Base-by-base conservation (phyloP, 37 sponge, comb jelly and placozoan genomes). In the Cliona cf. orientalis region DNA sequence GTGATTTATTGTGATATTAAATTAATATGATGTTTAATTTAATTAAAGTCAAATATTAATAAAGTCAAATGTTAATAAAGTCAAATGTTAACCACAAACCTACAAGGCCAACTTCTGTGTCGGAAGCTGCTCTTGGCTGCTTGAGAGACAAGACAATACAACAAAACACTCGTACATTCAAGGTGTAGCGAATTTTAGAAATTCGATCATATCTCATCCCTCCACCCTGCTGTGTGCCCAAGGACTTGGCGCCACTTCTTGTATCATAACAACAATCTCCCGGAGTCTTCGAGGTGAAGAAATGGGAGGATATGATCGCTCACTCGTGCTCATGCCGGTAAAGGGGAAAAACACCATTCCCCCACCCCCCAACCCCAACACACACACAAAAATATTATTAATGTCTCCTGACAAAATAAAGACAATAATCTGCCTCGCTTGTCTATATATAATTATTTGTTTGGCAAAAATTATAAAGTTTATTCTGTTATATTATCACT, bases 31-130 rank as follows among this genome's bases (percentile, higher is more conserved):
- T n/a, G n/a, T n/a, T n/a, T n/a, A n/a, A n/a, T n/a, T n/a, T n/a
- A n/a, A n/a, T n/a, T n/a, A n/a, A n/a, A n/a, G n/a, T n/a, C n/a
- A n/a, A n/a, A n/a, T n/a, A n/a, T n/a, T n/a, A n/a, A n/a, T n/a
- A n/a, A n/a, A n/a, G n/a, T n/a, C n/a, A n/a, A n/a, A n/a, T n/a
- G n/a, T n/a, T n/a, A n/a, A n/a, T n/a, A n/a, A n/a, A n/a, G n/a
- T n/a, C n/a, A n/a, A n/a, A n/a, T n/a, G n/a, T n/a, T n/a, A 35
- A 12, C 78, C 83, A 14, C 1, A 0, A 0, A 34, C 41, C 0
- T 86, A 69, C 72, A 22, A 46, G 22, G 88, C 88, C 46, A 91
- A 86, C 5, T 86, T 81, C 78, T 91, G 91, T 65, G 72, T 60
- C 31, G 91, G 91, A 2, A 6, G 11, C 19, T 91, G 91, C 41